Evolutionary conservation across 1,140 invertebrate species (phyloP).

Genomic region (Pseudoatta argentina): DNA sequence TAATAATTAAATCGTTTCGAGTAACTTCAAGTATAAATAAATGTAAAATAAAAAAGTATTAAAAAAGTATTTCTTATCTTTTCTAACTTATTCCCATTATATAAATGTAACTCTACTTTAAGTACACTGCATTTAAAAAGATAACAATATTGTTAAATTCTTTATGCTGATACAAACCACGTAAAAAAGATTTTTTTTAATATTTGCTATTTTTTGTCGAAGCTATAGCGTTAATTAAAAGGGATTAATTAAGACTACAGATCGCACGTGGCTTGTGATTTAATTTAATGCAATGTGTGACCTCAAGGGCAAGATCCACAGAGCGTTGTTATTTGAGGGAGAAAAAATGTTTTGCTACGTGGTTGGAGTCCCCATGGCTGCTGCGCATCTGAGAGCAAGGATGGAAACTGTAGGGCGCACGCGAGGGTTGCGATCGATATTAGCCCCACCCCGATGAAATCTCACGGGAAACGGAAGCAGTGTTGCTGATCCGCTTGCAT

Average conservation of each 20-base stretch:
- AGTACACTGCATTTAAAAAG: background rate
- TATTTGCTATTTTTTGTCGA: background rate
- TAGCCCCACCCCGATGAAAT: constrained; percentile 67
- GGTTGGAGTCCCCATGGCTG: constrained; percentile 72
- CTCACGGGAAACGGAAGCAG: constrained; percentile 64
- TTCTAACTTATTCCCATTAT: background rate
- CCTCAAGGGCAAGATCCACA: constrained; percentile 68
- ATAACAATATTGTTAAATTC: background rate
- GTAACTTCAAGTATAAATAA: background rate
- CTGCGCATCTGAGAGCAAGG: constrained; percentile 68
- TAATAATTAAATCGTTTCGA: background rate
- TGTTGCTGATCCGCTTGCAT: constrained; percentile 67
- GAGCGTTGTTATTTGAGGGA: constrained; percentile 37
- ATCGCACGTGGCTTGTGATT: background rate
- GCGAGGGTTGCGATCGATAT: constrained; percentile 75
- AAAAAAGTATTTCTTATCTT: background rate
- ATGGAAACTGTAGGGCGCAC: constrained; percentile 39
- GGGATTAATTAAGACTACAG: background rate
- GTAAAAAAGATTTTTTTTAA: background rate
- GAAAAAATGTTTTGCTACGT: constrained; percentile 64
- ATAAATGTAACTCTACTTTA: background rate
- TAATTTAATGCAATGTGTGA: constrained; percentile 44
- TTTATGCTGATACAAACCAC: background rate
- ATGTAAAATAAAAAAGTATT: background rate
- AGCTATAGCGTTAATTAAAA: background rate